Conservation (phyloP, 2,888 invertebrate species). For the Ceramica pisi region DNA sequence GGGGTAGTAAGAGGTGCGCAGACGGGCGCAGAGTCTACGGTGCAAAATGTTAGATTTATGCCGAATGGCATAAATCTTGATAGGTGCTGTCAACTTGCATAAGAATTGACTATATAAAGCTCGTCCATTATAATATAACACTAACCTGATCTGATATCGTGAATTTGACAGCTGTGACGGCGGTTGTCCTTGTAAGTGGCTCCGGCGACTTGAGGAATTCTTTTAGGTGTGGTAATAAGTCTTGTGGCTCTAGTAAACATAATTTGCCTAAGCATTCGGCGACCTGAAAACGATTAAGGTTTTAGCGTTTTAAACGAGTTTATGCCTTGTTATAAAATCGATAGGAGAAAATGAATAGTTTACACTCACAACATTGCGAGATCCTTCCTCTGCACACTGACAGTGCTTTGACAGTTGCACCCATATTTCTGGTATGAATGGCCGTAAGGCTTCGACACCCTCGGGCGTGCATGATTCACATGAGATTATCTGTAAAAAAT, state of each 20-base stretch:
- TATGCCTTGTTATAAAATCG: background rate
- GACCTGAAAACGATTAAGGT: constrained; percentile 83
- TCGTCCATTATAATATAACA: background rate
- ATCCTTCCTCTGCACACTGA: constrained; percentile 99
- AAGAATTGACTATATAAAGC: too few species aligned
- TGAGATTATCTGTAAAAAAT: constrained; percentile 93
- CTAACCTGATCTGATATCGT: constrained; percentile 98
- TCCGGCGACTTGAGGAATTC: constrained; percentile 95
- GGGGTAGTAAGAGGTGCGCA: too few species aligned
- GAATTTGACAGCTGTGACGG: constrained; percentile 99
- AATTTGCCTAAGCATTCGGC: constrained; percentile 99
- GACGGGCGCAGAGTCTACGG: too few species aligned
- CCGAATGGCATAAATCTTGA: too few species aligned
- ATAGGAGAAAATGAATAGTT: background rate
- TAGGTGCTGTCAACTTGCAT: too few species aligned
- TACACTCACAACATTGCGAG: constrained; percentile 96
- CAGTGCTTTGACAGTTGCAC: constrained; percentile 97
- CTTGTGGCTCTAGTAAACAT: constrained; percentile 97
- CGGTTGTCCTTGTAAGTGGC: constrained; percentile 97
- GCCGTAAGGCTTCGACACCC: constrained; percentile 94
- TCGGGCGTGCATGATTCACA: constrained; percentile 94
- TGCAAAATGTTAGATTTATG: too few species aligned
- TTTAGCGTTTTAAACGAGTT: background rate
- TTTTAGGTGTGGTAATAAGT: constrained; percentile 96
- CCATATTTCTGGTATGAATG: constrained; percentile 97